These are phyloP conservation scores for Austrolebias charrua DNA, from an alignment of 2,797 vertebrate genomes.

Conservation along the genomic window DNA sequence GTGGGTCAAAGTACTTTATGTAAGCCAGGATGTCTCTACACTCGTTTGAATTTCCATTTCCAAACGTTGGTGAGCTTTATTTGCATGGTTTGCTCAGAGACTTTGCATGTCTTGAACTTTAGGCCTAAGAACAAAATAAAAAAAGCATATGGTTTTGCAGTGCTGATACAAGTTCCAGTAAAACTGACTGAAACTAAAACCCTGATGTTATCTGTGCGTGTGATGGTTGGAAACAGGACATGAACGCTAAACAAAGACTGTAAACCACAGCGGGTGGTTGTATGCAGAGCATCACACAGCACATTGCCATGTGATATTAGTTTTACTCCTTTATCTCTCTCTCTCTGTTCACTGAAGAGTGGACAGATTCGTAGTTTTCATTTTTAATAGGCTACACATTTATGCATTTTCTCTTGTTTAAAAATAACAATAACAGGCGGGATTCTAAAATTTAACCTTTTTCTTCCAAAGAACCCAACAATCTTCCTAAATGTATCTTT, in stretches of 20 bases:
- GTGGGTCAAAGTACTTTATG: conserved; percentile 3
- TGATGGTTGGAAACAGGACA: conserved; percentile 37
- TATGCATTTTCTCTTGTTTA: conserved; percentile 26
- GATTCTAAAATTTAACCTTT: conserved; percentile 32
- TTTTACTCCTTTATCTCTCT: conserved; percentile 1
- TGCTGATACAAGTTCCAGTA: conserved; percentile 8
- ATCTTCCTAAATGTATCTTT: conserved; percentile 21
- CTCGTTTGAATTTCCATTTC: conserved; percentile 4
- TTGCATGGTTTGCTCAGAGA: neutral
- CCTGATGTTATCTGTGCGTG: conserved; percentile 25
- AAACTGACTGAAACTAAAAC: conserved; percentile 24
- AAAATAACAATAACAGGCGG: conserved; percentile 10
- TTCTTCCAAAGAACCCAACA: conserved; percentile 27
- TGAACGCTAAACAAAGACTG: conserved; percentile 41
- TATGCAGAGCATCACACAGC: conserved; percentile 2
- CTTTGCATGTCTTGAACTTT: neutral
- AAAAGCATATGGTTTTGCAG: neutral
- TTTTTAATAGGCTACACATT: conserved; percentile 9
- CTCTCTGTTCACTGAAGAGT: neutral
- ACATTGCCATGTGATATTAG: conserved; percentile 19
- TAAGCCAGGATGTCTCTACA: neutral
- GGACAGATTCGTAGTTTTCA: too few relatives aligned
- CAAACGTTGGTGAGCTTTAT: neutral
- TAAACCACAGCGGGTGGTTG: conserved; percentile 27
- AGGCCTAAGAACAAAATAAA: neutral